A percentile compares a stretch with the other conserved stretches of the same genome.
These are phyloP conservation scores for Hetaerina titia DNA, from an alignment of 2,888 invertebrate genomes.

Conservation along the genomic window DNA sequence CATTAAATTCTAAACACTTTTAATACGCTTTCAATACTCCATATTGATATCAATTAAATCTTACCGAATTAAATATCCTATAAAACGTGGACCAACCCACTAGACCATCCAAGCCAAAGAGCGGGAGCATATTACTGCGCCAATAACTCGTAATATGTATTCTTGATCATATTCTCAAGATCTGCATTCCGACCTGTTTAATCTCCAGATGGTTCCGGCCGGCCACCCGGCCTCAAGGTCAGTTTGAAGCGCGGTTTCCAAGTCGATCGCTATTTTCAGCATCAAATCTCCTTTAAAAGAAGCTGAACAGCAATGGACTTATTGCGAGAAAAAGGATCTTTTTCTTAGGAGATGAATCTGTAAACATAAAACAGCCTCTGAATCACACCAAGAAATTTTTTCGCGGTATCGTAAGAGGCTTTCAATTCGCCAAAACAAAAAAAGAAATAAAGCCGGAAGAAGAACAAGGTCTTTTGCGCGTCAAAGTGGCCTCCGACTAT, in stretches of 20 bases:
- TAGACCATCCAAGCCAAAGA: no score
- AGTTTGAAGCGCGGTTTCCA: background rate
- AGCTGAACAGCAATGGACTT: background rate
- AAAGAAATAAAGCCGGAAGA: background rate
- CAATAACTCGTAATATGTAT: background rate
- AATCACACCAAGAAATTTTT: background rate
- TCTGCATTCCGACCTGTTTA: background rate
- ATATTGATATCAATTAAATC: no score
- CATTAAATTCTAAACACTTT: no score
- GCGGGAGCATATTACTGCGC: background rate
- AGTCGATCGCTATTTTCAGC: background rate
- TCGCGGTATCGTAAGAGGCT: background rate
- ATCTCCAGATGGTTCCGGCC: background rate
- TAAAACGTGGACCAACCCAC: no score
- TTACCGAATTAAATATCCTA: no score
- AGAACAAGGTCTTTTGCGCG: background rate
- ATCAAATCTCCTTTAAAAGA: background rate
- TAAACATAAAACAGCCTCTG: background rate
- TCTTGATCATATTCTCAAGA: background rate
- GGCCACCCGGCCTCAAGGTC: background rate
- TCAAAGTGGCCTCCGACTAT: background rate
- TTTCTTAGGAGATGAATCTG: background rate
- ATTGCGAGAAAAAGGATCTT: background rate
- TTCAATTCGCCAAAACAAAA: background rate
- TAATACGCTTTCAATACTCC: no score